phyloP scores from a whole-genome alignment of 2,797 vertebrate genomes.

The Crax fasciolata region DNA sequence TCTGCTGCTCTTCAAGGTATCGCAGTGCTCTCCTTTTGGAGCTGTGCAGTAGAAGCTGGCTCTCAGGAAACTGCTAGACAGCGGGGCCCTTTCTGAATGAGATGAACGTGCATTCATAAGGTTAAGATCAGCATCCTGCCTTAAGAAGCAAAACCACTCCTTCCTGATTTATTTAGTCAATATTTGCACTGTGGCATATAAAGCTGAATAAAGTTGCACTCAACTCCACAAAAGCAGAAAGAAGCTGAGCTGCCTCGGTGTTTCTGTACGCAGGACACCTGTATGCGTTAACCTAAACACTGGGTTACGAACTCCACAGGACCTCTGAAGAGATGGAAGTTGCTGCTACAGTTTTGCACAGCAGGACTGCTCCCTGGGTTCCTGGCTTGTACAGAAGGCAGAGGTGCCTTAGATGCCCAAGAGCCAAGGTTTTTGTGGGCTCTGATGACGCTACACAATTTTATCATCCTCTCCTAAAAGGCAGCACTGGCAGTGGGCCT shows the following conservation, averaged over 20 bases:
- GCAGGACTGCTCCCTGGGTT: neutral
- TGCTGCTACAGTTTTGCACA: neutral
- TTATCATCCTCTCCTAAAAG: neutral
- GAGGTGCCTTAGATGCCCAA: neutral
- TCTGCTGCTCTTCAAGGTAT: neutral
- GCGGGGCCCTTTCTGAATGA: fast-evolving
- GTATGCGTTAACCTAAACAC: fast-evolving
- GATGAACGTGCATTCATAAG: neutral
- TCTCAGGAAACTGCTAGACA: neutral
- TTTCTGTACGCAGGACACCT: fast-evolving
- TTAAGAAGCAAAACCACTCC: neutral
- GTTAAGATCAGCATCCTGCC: neutral
- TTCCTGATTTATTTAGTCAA: neutral
- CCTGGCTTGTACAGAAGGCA: neutral
- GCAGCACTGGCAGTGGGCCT: neutral
- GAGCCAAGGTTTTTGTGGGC: fast-evolving
- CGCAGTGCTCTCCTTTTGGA: neutral
- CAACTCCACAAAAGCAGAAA: neutral
- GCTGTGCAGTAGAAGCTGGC: neutral
- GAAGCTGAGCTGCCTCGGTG: neutral
- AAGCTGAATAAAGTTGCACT: neutral
- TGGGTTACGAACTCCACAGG: neutral
- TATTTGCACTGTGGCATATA: neutral
- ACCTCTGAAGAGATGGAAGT: neutral
- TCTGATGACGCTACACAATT: neutral